phyloP scores from a whole-genome alignment of 23 tunicate genomes.

The Ciona savignyi region DNA sequence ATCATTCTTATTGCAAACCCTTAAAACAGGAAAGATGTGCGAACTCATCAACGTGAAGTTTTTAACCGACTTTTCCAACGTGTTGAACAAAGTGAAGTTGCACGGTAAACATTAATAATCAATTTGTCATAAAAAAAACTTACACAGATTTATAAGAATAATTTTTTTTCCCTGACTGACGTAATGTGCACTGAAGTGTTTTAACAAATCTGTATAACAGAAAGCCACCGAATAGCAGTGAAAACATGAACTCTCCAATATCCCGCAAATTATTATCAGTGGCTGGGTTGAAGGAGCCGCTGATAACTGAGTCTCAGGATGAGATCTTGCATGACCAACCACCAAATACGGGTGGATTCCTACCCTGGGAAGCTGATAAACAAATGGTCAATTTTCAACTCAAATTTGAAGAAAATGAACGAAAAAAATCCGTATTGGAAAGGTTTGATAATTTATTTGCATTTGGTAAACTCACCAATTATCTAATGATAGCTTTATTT shows the following conservation, averaged over 20 bases:
- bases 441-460: too few relatives aligned
- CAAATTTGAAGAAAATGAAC: conserved; percentile 11
- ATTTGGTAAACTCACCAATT: too few relatives aligned
- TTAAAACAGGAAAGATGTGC: not conserved
- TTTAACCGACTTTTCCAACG: not conserved
- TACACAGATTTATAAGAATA: too few relatives aligned
- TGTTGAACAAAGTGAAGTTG: too few relatives aligned
- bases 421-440: not conserved
- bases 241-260: not conserved
- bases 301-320: not conserved
- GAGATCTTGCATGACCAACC: not conserved
- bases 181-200: too few relatives aligned
- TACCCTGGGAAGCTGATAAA: conserved; percentile 43
- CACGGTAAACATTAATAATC: too few relatives aligned
- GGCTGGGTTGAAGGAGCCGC: not conserved
- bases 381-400: conserved; percentile 1
- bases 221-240: not conserved
- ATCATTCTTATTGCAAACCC: too few relatives aligned
- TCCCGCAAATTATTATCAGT: not conserved
- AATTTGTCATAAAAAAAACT: too few relatives aligned
- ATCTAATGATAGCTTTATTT: too few relatives aligned
- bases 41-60: not conserved
- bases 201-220: too few relatives aligned
- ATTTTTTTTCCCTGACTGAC: too few relatives aligned
- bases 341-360: conserved; percentile 8